Evolutionary conservation across 2,113 vertebrate genomes (phyloP).

Genomic region (Gallinago undulata): DNA sequence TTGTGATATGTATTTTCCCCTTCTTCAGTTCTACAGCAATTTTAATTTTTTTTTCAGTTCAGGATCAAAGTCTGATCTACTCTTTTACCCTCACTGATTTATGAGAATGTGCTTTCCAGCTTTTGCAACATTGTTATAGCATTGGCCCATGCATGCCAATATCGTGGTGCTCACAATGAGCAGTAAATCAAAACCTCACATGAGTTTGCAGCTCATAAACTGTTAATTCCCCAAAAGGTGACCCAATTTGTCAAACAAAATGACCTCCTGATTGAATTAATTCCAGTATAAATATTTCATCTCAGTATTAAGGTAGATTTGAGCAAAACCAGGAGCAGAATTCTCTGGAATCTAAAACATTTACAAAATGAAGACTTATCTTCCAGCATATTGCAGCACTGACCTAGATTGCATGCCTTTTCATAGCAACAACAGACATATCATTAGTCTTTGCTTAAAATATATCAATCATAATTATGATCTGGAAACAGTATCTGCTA

Average conservation of each 20-base stretch:
- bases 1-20: not conserved
- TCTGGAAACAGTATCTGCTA: not conserved
- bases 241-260: not conserved
- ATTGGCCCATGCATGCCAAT: not conserved
- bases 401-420: slow-evolving; percentile 7
- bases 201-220: not conserved
- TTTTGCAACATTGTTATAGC: not conserved
- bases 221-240: not conserved
- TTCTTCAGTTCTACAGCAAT: not conserved
- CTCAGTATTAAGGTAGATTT: not conserved
- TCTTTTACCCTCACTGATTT: not conserved
- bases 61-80: not conserved
- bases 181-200: not conserved
- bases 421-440: not conserved
- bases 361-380: not conserved
- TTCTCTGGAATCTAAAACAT: not conserved
- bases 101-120: not conserved
- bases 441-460: not conserved
- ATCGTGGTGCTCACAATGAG: accelerated
- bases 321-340: not conserved
- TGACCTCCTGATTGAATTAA: accelerated
- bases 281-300: not conserved
- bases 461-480: not conserved
- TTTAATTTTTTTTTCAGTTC: not conserved
- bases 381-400: not conserved